These are phyloP conservation scores for Mus spretus DNA, from an alignment of 2,797 vertebrate species.

Conservation along the genomic window DNA sequence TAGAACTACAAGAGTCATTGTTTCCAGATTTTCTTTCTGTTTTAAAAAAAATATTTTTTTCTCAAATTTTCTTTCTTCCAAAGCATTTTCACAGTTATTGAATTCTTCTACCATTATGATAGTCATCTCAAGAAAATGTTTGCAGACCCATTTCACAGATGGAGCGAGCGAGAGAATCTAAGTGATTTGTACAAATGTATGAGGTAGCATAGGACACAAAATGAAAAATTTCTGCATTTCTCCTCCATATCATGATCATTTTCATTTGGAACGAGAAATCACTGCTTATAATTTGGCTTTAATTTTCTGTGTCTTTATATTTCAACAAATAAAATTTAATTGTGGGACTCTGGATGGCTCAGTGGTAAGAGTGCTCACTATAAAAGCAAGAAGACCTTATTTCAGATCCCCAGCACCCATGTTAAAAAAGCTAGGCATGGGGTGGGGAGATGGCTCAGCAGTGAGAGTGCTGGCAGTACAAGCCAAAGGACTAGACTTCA, in stretches of 20 bases:
- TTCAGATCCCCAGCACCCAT: background rate
- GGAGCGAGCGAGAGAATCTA: slow-evolving; percentile 31
- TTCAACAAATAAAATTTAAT: slow-evolving; percentile 35
- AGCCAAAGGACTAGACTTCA: background rate
- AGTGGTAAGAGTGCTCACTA: background rate
- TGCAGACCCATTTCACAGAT: slow-evolving; percentile 39
- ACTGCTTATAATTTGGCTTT: slow-evolving; percentile 40
- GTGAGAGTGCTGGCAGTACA: background rate
- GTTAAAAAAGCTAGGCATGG: background rate
- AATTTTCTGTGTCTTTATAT: slow-evolving; percentile 58
- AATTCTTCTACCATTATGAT: slow-evolving; percentile 12
- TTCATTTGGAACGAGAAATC: slow-evolving; percentile 41
- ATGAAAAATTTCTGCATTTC: background rate
- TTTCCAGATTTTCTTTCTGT: background rate
- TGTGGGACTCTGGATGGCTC: background rate
- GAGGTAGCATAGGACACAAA: background rate
- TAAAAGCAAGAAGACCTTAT: background rate
- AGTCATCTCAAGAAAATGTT: background rate
- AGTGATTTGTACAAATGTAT: background rate
- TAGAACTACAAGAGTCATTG: background rate
- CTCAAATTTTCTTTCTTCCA: slow-evolving; percentile 27
- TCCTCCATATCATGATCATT: background rate
- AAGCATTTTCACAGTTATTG: slow-evolving; percentile 48
- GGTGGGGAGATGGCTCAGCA: background rate
- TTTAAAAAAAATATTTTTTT: background rate